phyloP scores from a whole-genome alignment of 2,797 vertebrate species.

The Aulostomus chinensis region DNA sequence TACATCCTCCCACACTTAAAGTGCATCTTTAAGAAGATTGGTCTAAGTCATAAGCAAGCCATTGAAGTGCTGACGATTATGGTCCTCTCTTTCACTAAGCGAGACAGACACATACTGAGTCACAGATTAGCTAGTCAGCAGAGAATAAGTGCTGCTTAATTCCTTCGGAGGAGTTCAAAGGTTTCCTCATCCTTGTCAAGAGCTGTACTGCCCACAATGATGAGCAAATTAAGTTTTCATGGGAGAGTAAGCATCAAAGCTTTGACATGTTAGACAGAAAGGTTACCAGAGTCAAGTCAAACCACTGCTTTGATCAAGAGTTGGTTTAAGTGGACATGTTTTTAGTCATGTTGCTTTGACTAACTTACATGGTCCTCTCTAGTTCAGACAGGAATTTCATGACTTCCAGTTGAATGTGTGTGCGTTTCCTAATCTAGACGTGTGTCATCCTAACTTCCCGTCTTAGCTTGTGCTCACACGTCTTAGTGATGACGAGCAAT shows the following conservation, averaged over 20 bases:
- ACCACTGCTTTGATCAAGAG: conserved; percentile 14
- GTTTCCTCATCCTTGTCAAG: conserved; percentile 21
- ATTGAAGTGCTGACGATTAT: conserved; percentile 57
- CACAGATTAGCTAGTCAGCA: conserved; percentile 58
- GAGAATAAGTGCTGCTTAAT: conserved; percentile 53
- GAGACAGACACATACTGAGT: conserved; percentile 53
- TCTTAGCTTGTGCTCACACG: conserved; percentile 14
- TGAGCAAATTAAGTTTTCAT: conserved; percentile 19
- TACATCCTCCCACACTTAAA: conserved; percentile 23
- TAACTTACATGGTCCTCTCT: conserved; percentile 3
- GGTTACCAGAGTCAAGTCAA: conserved; percentile 9
- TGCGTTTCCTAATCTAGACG: not conserved
- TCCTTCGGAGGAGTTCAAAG: conserved; percentile 47
- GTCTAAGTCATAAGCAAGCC: conserved; percentile 49
- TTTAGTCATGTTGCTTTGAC: not conserved
- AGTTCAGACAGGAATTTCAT: not conserved
- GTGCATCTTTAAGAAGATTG: conserved; percentile 43
- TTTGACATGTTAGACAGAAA: conserved; percentile 13
- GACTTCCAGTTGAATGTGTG: conserved; percentile 11
- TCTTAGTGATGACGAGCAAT: conserved; percentile 30
- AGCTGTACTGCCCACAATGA: conserved; percentile 11
- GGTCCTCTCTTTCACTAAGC: conserved; percentile 52
- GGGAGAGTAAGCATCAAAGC: conserved; percentile 14
- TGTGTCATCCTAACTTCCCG: conserved; percentile 1
- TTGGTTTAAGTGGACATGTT: conserved; percentile 11